Evolutionary conservation across 2,888 invertebrate genomes (phyloP), one percentile per base, ranked within the genome.

Genomic region (Habroteleia sp.): DNA sequence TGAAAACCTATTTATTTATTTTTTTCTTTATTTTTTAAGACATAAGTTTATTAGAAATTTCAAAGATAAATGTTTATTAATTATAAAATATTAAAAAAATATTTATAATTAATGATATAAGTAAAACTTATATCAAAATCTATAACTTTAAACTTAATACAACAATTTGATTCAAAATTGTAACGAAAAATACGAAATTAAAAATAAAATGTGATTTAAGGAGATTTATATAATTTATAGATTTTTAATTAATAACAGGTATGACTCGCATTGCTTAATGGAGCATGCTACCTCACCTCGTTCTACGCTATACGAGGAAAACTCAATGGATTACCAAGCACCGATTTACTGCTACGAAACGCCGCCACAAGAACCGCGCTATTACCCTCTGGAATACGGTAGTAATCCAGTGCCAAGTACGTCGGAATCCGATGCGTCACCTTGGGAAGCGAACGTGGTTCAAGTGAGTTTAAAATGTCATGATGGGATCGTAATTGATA

Each of bases 311-410:
- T 84, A 85, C 60, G 86, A 86, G 42, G 86, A 86, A 35, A 86
- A 81, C 66, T 86, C 86, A 1, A 72, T 82, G 78, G 86, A 87
- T 8, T 85, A 84, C 76, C 82, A 80, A 14, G 73, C 80, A 1
- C 78, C 82, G n/a, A 44, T 77, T 17, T 85, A 86, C 46, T 85
- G 86, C 54, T 87, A 85, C 71, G 86, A 86, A 44, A 86, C 84
- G 5, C 84, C 86, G 7, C 85, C 85, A 1, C 85, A 85, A 52
- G 86, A 86, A 20, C 77, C 81, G 5, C 81, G 81, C 58, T 86
- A 81, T 66, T 82, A 81, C 14, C 74, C 78, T 3, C 33, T 74
- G 10, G 83, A 85, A 25, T 63, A 69, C 52, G 25, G 60, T 54
- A 63, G 42, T 48, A 62, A 72, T 69, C 69, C 58, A 6, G 41